These are phyloP conservation scores for Macropis europaea DNA, from an alignment of 2,888 invertebrate species.

Conservation along the genomic window DNA sequence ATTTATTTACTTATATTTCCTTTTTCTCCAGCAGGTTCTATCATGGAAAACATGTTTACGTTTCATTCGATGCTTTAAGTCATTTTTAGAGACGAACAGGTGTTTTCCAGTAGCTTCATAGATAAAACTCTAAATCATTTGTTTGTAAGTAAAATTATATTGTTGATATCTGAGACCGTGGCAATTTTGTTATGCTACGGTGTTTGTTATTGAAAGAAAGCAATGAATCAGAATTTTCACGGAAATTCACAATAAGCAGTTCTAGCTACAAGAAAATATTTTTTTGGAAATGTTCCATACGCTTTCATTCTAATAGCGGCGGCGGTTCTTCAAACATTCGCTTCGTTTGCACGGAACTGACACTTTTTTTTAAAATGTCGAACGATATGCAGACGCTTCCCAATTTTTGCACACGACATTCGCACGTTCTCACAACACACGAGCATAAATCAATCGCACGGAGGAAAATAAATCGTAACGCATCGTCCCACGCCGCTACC, in stretches of 20 bases:
- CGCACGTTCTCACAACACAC: neutral
- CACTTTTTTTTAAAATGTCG: slow-evolving; percentile 8
- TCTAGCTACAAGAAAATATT: too few relatives aligned
- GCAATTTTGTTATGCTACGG: neutral
- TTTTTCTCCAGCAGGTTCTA: neutral
- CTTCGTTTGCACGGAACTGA: neutral
- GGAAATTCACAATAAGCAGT: neutral
- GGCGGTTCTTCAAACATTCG: too few relatives aligned
- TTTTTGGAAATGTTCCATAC: neutral
- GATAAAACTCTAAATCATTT: neutral
- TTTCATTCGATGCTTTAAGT: neutral
- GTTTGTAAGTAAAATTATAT: neutral
- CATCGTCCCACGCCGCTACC: neutral
- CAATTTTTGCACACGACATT: slow-evolving; percentile 21
- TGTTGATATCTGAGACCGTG: neutral
- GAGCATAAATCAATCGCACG: slow-evolving; percentile 14
- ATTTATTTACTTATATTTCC: neutral
- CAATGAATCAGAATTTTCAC: neutral
- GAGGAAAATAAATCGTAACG: neutral
- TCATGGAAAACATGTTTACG: slow-evolving; percentile 32
- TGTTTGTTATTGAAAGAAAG: neutral
- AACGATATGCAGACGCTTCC: slow-evolving; percentile 1
- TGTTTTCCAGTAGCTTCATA: neutral
- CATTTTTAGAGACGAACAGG: neutral
- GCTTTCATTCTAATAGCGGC: too few relatives aligned